A percentile compares a stretch with the other conserved stretches of the same genome.
Evolutionary conservation across 2,888 invertebrate species (phyloP).

Genomic region (Diplazon laetatorius): DNA sequence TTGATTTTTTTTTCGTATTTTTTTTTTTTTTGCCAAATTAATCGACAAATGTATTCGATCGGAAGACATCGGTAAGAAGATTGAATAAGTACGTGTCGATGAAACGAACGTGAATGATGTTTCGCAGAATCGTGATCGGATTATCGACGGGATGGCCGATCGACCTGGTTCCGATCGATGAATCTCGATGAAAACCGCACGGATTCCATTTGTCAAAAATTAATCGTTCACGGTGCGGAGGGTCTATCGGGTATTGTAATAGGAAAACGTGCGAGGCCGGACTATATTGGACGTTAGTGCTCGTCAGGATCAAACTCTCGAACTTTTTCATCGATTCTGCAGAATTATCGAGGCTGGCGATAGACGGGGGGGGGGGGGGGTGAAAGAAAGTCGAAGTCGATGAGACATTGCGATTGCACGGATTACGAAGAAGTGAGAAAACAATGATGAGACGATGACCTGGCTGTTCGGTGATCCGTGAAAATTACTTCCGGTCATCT

Average conservation of each 20-base stretch:
- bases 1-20: no score
- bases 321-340: constrained; percentile 1
- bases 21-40: no score
- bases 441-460: constrained; percentile 66
- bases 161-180: constrained; percentile 55
- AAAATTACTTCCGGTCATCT: constrained; percentile 70
- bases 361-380: constrained; percentile 25
- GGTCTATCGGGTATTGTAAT: constrained; percentile 25
- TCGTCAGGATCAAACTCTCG: constrained; percentile 28
- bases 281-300: constrained; percentile 15
- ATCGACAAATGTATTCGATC: no score
- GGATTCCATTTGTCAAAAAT: constrained; percentile 41
- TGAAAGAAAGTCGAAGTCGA: constrained; percentile 62
- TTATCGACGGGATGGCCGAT: constrained; percentile 31
- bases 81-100: constrained; percentile 17
- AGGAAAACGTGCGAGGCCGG: constrained; percentile 63
- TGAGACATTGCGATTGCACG: constrained; percentile 34
- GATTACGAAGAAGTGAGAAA: constrained; percentile 13
- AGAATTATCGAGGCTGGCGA: no score
- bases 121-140: constrained; percentile 50
- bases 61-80: neutral
- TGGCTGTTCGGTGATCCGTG: constrained; percentile 71
- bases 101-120: neutral
- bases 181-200: constrained; percentile 39
- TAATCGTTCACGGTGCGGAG: constrained; percentile 34